Percentiles rank a stretch among this genome's conserved stretches.
Evolutionary conservation across 2,888 invertebrate species (phyloP).

Genomic region (Julus scanicus): DNA sequence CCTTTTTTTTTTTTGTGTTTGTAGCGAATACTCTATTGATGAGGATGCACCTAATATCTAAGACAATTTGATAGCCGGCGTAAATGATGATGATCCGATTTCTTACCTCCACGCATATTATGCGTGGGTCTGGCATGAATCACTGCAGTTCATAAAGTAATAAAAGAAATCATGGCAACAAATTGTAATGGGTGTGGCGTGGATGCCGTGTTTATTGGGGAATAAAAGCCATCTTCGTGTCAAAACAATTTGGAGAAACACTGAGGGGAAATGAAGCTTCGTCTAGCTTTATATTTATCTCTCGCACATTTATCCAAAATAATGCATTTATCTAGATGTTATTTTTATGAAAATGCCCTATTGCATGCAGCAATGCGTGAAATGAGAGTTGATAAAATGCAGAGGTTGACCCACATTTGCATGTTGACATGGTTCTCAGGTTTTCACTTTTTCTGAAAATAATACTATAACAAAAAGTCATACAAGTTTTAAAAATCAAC

Average conservation of each 20-base stretch:
- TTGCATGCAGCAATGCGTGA: neutral
- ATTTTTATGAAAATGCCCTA: neutral
- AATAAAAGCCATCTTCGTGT: constrained; percentile 39
- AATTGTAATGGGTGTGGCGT: constrained; percentile 36
- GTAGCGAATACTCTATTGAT: neutral
- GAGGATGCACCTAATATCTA: neutral
- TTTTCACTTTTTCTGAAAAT: no score
- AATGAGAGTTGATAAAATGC: neutral
- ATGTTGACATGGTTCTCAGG: no score
- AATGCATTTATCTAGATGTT: neutral
- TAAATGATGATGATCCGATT: constrained; percentile 19
- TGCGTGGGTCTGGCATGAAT: neutral
- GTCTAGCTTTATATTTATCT: neutral
- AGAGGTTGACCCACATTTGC: no score
- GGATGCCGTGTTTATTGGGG: constrained; percentile 36
- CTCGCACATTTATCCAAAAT: neutral
- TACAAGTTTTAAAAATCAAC: no score
- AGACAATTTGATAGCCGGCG: neutral
- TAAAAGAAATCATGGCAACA: constrained; percentile 31
- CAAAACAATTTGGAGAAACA: constrained; percentile 19
- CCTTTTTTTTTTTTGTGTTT: neutral
- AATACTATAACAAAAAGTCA: no score
- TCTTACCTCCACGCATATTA: neutral
- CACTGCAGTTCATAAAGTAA: constrained; percentile 36
- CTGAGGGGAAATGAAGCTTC: constrained; percentile 6